Evolutionary conservation across 2,113 vertebrate genomes (phyloP).

Genomic region (Gobiocypris rarus): DNA sequence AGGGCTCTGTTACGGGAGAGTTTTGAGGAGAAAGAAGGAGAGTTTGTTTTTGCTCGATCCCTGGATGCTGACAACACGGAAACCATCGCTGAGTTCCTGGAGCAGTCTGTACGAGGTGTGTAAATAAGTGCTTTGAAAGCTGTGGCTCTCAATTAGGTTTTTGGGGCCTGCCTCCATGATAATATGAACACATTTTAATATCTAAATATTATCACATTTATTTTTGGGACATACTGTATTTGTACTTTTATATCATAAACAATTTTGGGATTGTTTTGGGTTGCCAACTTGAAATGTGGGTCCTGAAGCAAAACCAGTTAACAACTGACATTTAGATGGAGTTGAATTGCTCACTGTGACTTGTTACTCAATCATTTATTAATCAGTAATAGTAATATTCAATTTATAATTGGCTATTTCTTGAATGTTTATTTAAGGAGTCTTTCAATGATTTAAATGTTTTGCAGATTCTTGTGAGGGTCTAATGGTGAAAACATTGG

Average conservation of each 20-base stretch:
- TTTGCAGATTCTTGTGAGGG: constrained; percentile 89
- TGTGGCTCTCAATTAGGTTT: neutral
- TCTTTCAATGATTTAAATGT: neutral
- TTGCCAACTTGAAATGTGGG: neutral
- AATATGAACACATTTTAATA: too few relatives aligned
- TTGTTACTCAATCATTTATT: neutral
- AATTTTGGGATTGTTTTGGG: neutral
- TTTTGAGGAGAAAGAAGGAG: constrained; percentile 85
- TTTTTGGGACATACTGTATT: neutral
- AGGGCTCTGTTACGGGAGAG: constrained; percentile 81
- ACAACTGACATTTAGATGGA: constrained; percentile 48
- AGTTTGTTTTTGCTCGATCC: constrained; percentile 86
- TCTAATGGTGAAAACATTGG: constrained; percentile 91
- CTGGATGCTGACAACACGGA: constrained; percentile 83
- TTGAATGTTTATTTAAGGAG: neutral
- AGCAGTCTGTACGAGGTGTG: constrained; percentile 88
- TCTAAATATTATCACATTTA: too few relatives aligned
- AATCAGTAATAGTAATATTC: neutral
- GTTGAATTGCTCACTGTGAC: neutral
- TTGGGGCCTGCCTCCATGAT: neutral
- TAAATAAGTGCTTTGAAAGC: neutral
- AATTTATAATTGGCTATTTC: neutral
- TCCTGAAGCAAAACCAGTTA: neutral
- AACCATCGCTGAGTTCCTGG: constrained; percentile 87
- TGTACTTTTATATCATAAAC: neutral